Evolutionary conservation across 2,797 vertebrate genomes (phyloP).

Genomic region (Muscicapa comitata): DNA sequence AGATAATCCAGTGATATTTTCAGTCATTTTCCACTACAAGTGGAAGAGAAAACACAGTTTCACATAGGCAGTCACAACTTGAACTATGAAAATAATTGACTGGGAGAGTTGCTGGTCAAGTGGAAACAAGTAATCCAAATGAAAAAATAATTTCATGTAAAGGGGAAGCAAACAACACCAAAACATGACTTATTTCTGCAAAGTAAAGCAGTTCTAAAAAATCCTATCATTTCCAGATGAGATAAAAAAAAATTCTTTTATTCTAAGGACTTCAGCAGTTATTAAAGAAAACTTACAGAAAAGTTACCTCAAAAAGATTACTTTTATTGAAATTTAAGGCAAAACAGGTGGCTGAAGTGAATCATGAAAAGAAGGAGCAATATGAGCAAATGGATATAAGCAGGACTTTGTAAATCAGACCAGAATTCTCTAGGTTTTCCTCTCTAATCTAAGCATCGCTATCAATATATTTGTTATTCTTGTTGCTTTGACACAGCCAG

Average conservation of each 20-base stretch:
- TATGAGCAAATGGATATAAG: neutral
- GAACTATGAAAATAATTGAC: neutral
- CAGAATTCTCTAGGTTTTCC: neutral
- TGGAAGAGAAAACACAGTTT: neutral
- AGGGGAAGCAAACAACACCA: neutral
- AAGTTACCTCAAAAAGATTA: neutral
- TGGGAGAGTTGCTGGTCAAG: neutral
- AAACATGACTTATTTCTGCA: neutral
- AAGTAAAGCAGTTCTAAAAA: neutral
- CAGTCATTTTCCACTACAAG: neutral
- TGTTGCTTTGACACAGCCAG: neutral
- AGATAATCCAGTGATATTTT: neutral
- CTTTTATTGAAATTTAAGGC: neutral
- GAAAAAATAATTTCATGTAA: neutral
- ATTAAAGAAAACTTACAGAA: neutral
- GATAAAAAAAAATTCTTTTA: neutral
- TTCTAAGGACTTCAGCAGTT: neutral
- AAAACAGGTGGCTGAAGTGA: neutral
- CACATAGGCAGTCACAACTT: neutral
- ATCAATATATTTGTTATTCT: neutral
- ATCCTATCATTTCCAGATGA: neutral
- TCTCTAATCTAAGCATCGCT: neutral
- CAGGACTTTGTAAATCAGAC: neutral
- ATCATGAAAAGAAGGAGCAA: neutral
- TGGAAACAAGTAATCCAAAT: neutral